Evolutionary conservation across 1,140 invertebrate species (phyloP).

Genomic region (Anastrepha obliqua): DNA sequence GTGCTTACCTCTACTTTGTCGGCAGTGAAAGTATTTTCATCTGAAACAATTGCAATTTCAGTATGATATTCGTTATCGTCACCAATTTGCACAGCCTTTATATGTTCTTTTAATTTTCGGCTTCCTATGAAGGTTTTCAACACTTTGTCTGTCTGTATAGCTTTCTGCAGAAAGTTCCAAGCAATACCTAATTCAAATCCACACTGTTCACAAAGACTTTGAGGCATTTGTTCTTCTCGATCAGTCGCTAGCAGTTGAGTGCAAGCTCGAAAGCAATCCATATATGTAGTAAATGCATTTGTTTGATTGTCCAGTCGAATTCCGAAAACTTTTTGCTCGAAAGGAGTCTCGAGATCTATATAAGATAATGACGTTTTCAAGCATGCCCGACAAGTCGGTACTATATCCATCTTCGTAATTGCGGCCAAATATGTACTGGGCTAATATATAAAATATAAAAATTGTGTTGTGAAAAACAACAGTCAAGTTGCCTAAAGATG

Average conservation of each 20-base stretch:
- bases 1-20: no score
- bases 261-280: conserved; percentile 52
- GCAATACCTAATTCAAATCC: conserved; percentile 22
- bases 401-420: background rate
- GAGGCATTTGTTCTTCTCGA: conserved; percentile 9
- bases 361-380: conserved; percentile 44
- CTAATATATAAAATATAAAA: no score
- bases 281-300: conserved; percentile 26
- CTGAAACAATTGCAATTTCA: background rate
- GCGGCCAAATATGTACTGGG: no score
- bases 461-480: no score
- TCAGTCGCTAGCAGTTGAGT: conserved; percentile 10
- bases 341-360: conserved; percentile 47
- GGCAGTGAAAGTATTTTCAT: background rate
- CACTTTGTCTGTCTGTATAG: conserved; percentile 25
- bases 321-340: background rate
- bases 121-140: background rate
- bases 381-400: conserved; percentile 52
- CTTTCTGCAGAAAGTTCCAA: conserved; percentile 53
- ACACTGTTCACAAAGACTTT: conserved; percentile 52
- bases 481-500: no score
- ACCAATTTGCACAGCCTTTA: background rate
- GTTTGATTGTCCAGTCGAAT: background rate
- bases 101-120: background rate
- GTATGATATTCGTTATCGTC: background rate